phyloP scores from a whole-genome alignment of 2,888 invertebrate genomes.

The Gasteruption jaculator region DNA sequence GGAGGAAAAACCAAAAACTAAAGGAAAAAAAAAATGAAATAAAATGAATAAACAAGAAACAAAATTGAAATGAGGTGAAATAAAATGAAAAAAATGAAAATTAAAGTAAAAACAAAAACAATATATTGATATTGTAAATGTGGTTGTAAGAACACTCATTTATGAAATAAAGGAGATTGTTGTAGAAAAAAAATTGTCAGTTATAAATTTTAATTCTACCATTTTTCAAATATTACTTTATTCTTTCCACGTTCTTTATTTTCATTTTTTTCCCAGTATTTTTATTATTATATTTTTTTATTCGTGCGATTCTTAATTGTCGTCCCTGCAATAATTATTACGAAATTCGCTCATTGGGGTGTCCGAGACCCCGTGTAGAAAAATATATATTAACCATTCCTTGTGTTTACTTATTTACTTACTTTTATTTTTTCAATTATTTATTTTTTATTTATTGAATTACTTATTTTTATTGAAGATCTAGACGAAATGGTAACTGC shows the following conservation, averaged over 20 bases:
- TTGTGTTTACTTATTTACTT: no score
- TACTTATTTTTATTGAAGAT: no score
- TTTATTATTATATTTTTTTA: constrained; percentile 7
- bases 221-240: constrained; percentile 1
- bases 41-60: background rate
- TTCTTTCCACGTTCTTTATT: no score
- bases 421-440: no score
- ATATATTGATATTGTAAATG: constrained; percentile 48
- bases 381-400: no score
- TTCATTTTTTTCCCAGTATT: constrained; percentile 4
- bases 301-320: no score
- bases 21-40: constrained; percentile 4
- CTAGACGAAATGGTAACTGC: no score
- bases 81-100: background rate
- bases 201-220: constrained; percentile 2
- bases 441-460: no score
- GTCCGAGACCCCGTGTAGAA: no score
- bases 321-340: no score
- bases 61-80: background rate
- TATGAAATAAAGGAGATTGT: constrained; percentile 50
- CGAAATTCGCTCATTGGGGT: no score
- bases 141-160: constrained; percentile 48
- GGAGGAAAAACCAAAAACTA: constrained; percentile 14
- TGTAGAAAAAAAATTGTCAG: constrained; percentile 40
- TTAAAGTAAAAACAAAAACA: constrained; percentile 16